A percentile compares a stretch with the other conserved stretches of the same genome.
Conservation (phyloP, 2,113 vertebrate genomes). For the Hippopotamus amphibius region DNA sequence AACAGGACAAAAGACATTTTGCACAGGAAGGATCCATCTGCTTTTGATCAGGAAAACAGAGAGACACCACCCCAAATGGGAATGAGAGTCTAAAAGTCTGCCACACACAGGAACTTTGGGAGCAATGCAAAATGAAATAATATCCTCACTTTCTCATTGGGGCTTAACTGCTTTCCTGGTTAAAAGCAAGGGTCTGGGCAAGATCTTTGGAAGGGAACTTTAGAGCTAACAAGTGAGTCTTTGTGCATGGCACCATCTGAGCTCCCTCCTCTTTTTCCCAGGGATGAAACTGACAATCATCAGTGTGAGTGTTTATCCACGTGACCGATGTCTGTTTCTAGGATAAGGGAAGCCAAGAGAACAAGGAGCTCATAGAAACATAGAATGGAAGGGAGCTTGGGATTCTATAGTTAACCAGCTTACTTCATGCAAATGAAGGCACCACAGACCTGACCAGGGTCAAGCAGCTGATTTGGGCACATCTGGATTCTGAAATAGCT, state of each 20-base stretch:
- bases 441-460: conserved; percentile 45
- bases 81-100: neutral
- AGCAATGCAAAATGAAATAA: neutral
- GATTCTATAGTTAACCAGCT: conserved; percentile 35
- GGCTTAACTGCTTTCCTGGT: neutral
- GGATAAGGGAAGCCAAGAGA: conserved; percentile 68
- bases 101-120: neutral
- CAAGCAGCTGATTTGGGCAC: conserved; percentile 25
- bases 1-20: conserved; percentile 9
- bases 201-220: conserved; percentile 5
- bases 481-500: conserved; percentile 48
- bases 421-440: conserved; percentile 67
- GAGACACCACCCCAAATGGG: neutral
- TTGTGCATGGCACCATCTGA: conserved; percentile 63
- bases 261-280: conserved; percentile 46
- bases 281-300: conserved; percentile 53
- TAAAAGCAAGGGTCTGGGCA: conserved; percentile 24
- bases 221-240: conserved; percentile 61
- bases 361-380: conserved; percentile 73
- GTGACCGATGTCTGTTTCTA: conserved; percentile 64
- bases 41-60: conserved; percentile 43
- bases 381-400: neutral
- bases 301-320: conserved; percentile 40
- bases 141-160: conserved; percentile 20
- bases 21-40: neutral